Base-by-base conservation (phyloP, 1,140 invertebrate genomes). In the Euglossa dilemma region DNA sequence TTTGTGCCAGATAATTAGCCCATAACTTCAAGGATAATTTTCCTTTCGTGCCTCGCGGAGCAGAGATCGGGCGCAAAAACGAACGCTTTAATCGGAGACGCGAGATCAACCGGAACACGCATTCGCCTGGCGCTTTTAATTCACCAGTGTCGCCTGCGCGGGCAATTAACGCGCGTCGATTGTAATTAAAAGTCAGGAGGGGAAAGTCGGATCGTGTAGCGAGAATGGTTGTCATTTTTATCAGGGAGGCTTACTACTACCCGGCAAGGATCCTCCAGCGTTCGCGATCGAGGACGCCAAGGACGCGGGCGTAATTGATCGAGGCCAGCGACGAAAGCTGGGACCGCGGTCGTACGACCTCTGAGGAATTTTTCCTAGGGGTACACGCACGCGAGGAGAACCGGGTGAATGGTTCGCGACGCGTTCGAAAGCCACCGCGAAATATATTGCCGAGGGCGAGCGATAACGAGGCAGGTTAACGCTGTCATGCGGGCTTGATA, bases 381-480 rank as follows among this genome's bases (percentile, higher is more conserved):
- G 7, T 50, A 56, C 25, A 20, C 36, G 20, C 23, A 23, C 18
- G 18, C 25, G 64, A 84, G 25, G 47, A 69, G 50, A 80, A 86
- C 75, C 84, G 88, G 85, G 80, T 88, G 87, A 91, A 81, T 64
- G 83, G 61, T 73, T 69, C 59, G 83, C 70, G 72, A 87, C 74
- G 72, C 52, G 36, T 56, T 67, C 6, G 87, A 90, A 85, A 90
- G 86, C 76, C 61, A 25, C 64, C 72, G 78, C 72, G 66, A 85
- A 87, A 91, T 92, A 91, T 85, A 91, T 90, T 90, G 90, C 67
- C 52, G 71, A 77, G 82, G 74, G 86, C 84, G 83, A 89, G 86
- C 80, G 88, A 91, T 87, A 88, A 90, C 82, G 85, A 84, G 86
- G 80, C 87, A 50, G 74, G 84, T 91, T 87, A 87, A 80, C 75